Evolutionary conservation across 2,888 invertebrate genomes (phyloP).

Genomic region (Perizoma affinitatum): DNA sequence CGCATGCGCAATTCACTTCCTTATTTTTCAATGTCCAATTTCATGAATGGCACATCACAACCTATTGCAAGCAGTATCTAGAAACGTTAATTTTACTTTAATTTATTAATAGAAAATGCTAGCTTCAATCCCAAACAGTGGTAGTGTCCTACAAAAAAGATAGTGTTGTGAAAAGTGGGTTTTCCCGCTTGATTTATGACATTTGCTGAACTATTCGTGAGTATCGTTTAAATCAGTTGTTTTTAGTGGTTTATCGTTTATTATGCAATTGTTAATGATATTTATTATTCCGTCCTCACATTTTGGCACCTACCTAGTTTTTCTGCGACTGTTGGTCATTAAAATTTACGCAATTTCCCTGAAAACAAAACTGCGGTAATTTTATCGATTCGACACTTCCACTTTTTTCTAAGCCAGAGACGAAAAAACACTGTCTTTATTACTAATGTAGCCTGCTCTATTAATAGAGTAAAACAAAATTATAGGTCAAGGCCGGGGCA

Average conservation of each 20-base stretch:
- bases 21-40: slow-evolving; percentile 64
- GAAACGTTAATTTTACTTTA: slow-evolving; percentile 55
- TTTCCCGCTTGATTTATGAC: slow-evolving; percentile 66
- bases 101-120: slow-evolving; percentile 72
- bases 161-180: slow-evolving; percentile 68
- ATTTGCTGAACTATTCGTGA: slow-evolving; percentile 64
- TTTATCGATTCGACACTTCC: slow-evolving; percentile 81
- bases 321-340: background rate
- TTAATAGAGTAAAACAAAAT: slow-evolving; percentile 3
- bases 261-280: slow-evolving; percentile 24
- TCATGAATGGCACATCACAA: slow-evolving; percentile 80
- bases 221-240: slow-evolving; percentile 52
- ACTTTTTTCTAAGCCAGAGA: slow-evolving; percentile 64
- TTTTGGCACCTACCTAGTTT: background rate
- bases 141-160: slow-evolving; percentile 72
- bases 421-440: slow-evolving; percentile 12
- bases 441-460: slow-evolving; percentile 25
- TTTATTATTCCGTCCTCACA: background rate
- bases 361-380: slow-evolving; percentile 83
- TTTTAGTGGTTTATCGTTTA: slow-evolving; percentile 43
- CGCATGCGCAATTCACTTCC: slow-evolving; percentile 72
- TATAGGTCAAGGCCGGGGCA: slow-evolving; percentile 37
- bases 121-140: slow-evolving; percentile 58
- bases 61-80: slow-evolving; percentile 59
- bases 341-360: slow-evolving; percentile 50